Evolutionary conservation across 2,888 invertebrate genomes (phyloP), one percentile per base, ranked within the genome.

Genomic region (Nymphalis urticae): DNA sequence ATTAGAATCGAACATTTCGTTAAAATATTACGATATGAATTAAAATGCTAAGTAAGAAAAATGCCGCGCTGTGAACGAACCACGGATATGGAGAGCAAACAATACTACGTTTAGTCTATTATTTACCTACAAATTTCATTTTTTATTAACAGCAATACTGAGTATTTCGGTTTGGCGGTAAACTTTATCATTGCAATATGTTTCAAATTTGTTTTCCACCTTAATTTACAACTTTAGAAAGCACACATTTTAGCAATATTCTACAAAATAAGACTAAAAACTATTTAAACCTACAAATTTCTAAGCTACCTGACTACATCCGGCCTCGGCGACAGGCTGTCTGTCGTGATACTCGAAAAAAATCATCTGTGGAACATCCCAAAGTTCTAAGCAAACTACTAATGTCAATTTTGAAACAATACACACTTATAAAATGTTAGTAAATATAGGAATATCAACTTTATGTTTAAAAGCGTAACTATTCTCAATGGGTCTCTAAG

Each of bases 281-380:
- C 42, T 58, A 10, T 10, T 58, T 10, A n/a, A 32, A 36, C 36
- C 19, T 19, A 58, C 58, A 19, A 58, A 36, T 58, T 42, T 32
- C 19, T 58, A 13, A 58, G 42, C 66, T 68, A 75, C 73, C 72
- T 73, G 70, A 67, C 62, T 71, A 69, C 82, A 83, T 87, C 86
- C 87, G 88, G 82, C 76, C 71, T 63, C 72, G 88, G 88, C 88
- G 88, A 84, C 88, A 84, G 71, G 78, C 87, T 77, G 88, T 88
- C 88, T 88, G 80, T 78, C 73, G 71, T 62, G 61, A 64, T 32
- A 51, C 56, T 62, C 47, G 66, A 76, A 75, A 76, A 32, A 71
- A 73, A 69, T 67, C 70, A 73, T 65, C 66, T 68, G 64, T 69
- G 65, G 64, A 70, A 64, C 66, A 51, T 56, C 65, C 65, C 64